Percentiles rank a stretch among this genome's conserved stretches.
Evolutionary conservation across 2,888 invertebrate species (phyloP).

Genomic region (Drosophila mettleri): DNA sequence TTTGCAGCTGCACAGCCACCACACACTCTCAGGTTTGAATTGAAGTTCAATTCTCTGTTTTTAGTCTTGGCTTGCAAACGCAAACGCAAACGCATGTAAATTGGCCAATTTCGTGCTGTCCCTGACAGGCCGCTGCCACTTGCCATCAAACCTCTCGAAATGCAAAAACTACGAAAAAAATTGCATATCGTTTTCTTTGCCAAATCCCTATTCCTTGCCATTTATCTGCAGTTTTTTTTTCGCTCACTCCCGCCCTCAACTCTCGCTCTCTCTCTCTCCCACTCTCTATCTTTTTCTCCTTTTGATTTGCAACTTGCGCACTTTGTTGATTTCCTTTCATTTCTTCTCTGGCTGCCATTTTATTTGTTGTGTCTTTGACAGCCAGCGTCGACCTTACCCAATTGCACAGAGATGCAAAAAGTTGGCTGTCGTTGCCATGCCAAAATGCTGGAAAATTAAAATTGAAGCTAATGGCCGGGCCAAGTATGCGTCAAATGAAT

Average conservation of each 20-base stretch:
- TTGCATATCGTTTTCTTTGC: conserved; percentile 42
- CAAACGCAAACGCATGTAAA: conserved; percentile 75
- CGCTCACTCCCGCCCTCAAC: not conserved
- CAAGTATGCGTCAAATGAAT: too few relatives aligned
- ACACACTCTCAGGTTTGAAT: conserved; percentile 37
- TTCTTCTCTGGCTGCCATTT: conserved; percentile 22
- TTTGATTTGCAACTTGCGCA: conserved; percentile 72
- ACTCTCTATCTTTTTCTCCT: conserved; percentile 11
- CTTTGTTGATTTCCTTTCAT: conserved; percentile 54
- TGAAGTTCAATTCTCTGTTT: conserved; percentile 69
- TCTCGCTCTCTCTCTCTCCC: not conserved
- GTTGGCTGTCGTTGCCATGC: conserved; percentile 39
- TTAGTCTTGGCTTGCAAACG: conserved; percentile 51
- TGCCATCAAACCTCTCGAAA: conserved; percentile 15
- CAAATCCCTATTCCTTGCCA: conserved; percentile 67
- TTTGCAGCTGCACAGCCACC: conserved; percentile 58
- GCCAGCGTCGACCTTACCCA: conserved; percentile 39
- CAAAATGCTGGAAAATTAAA: conserved; percentile 63
- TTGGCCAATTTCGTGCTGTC: conserved; percentile 73
- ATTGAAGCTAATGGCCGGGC: conserved; percentile 46
- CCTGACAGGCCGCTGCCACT: conserved; percentile 34
- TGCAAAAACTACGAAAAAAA: conserved; percentile 31
- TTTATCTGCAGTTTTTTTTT: conserved; percentile 26
- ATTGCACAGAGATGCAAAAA: conserved; percentile 22
- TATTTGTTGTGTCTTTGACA: conserved; percentile 64